Conservation (phyloP, 2,888 invertebrate species). For the Apamea anceps region DNA sequence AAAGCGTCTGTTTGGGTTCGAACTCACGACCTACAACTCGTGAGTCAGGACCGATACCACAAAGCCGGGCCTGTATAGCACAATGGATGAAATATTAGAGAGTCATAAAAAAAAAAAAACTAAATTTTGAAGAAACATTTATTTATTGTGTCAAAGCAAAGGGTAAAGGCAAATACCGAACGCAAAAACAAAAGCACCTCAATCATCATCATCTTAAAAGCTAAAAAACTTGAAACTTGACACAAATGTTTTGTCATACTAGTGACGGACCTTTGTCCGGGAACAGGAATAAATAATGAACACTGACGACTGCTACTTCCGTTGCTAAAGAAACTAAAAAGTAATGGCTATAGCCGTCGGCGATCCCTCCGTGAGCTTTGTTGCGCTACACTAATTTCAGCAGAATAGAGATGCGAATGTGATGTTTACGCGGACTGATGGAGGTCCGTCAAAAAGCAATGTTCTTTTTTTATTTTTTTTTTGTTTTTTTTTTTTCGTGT, state of each 20-base stretch:
- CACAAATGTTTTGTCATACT: conserved; percentile 63
- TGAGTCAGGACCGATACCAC: too few relatives aligned
- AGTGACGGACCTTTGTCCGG: conserved; percentile 58
- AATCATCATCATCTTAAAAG: conserved; percentile 24
- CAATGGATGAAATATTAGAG: too few relatives aligned
- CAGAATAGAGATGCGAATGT: conserved; percentile 47
- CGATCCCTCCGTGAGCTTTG: conserved; percentile 48
- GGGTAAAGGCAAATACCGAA: too few relatives aligned
- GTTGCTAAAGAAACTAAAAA: conserved; percentile 56
- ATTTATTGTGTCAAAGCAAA: too few relatives aligned
- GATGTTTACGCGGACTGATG: conserved; percentile 20
- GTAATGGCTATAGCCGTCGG: conserved; percentile 56
- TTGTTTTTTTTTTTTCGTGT: not conserved
- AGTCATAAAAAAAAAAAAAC: too few relatives aligned
- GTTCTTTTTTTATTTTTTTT: conserved; percentile 18
- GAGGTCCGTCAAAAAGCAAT: conserved; percentile 4
- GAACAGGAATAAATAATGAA: conserved; percentile 66
- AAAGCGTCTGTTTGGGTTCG: too few relatives aligned
- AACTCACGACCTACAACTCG: too few relatives aligned
- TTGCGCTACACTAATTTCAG: conserved; percentile 42
- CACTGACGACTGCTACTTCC: conserved; percentile 52
- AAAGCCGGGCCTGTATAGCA: too few relatives aligned
- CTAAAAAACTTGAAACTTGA: conserved; percentile 48
- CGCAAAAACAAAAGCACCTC: conserved; percentile 18
- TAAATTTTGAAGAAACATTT: too few relatives aligned